Base-by-base conservation (phyloP, 1,140 invertebrate species). In the Penaeus japonicus region DNA sequence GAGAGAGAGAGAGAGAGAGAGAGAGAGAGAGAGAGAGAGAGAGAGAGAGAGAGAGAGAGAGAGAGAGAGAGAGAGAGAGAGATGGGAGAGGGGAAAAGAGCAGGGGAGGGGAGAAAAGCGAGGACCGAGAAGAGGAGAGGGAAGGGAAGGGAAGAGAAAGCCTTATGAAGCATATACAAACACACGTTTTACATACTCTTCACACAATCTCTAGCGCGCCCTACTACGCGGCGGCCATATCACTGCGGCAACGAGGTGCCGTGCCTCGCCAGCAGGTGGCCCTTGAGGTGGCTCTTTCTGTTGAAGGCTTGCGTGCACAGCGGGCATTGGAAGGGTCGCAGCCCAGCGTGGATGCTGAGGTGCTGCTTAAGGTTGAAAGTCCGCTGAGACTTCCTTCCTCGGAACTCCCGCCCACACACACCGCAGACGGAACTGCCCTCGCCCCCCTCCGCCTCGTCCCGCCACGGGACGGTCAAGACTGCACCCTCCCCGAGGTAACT, bases 221-320 rank as follows among this genome's bases (percentile, higher is more conserved):
- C 39, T 39, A 39, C 4, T 10, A 4, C 39, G 12, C 24, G 20
- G n/a, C 17, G 65, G 32, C 24, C 32, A 54, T 27, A 75, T 65
- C 83, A 88, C 59, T 83, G 80, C 22, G 86, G 86, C 59, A 88
- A 55, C 47, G 86, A 83, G 53, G 86, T 88, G 59, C 80, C 86
- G 59, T 88, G 86, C 30, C 86, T 75, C 47, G 86, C 59, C 86
- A 88, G 65, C 20, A 88, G 80, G 35, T 90, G 90, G 47, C 79
- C 87, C 70, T 90, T 90, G 35, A 90, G 82, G 65, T 87, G 86
- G 79, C 88, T 87, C 59, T 94, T 91, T 91, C 95, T 94, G 15
- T 94, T 94, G 91, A 95, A 95, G 4, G 94, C 93, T 86, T 94
- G 94, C 5, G 92, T 92, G 91, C 94, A 95, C 5, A 94, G 93